Conservation (phyloP, 2,888 invertebrate genomes). For the Volucella inanis region DNA sequence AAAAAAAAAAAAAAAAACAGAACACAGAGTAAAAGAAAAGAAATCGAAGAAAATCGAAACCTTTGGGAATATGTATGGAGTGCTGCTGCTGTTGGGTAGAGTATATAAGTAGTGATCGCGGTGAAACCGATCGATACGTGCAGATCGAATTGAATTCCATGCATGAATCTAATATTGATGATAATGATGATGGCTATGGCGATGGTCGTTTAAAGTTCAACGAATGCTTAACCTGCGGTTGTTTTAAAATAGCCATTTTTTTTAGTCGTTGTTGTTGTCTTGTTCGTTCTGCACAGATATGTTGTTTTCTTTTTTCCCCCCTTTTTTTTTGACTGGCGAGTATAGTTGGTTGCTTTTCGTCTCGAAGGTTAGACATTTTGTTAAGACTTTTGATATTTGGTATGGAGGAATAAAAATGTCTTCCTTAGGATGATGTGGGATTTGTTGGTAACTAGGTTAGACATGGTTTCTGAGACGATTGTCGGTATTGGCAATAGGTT, state of each 20-base stretch:
- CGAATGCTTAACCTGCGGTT: slow-evolving; percentile 67
- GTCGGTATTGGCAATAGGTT: no score
- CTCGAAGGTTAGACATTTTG: no score
- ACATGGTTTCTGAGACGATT: no score
- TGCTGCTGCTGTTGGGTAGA: slow-evolving; percentile 16
- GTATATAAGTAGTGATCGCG: slow-evolving; percentile 42
- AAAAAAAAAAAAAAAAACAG: slow-evolving; percentile 19
- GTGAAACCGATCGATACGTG: slow-evolving; percentile 67
- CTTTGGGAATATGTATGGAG: slow-evolving; percentile 60
- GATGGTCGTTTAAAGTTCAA: slow-evolving; percentile 70
- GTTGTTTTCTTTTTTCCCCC: neutral
- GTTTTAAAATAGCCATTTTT: slow-evolving; percentile 35
- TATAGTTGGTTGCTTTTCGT: no score
- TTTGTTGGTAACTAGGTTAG: no score
- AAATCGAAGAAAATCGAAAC: slow-evolving; percentile 69
- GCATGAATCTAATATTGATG: slow-evolving; percentile 69
- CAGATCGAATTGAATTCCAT: slow-evolving; percentile 69
- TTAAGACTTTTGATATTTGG: no score
- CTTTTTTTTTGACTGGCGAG: neutral
- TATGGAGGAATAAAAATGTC: no score
- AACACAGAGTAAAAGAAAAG: slow-evolving; percentile 47
- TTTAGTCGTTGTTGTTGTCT: neutral
- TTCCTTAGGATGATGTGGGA: no score
- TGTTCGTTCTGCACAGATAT: slow-evolving; percentile 10
- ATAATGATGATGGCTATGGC: slow-evolving; percentile 57